These are phyloP conservation scores for Halichoeres trimaculatus DNA, from an alignment of 2,113 vertebrate species.

Conservation along the genomic window DNA sequence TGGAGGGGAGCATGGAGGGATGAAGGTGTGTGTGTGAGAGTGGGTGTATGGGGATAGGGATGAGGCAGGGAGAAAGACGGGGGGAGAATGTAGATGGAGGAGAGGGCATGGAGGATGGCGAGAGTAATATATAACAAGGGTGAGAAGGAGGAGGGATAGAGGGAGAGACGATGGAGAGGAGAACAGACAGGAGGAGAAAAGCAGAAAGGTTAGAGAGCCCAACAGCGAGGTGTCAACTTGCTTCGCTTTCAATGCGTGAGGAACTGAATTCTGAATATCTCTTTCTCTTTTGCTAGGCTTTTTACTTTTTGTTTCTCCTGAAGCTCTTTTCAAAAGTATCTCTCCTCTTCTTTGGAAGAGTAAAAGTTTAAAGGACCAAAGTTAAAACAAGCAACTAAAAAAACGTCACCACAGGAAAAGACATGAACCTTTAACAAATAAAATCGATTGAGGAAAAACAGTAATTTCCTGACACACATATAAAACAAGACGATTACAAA, in stretches of 20 bases:
- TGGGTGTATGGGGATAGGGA: slow-evolving; percentile 65
- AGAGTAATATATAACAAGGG: slow-evolving; percentile 54
- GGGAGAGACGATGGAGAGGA: slow-evolving; percentile 44
- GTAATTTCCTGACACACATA: slow-evolving; percentile 18
- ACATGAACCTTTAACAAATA: slow-evolving; percentile 3
- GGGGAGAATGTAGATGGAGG: slow-evolving; percentile 63
- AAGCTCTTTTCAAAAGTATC: slow-evolving; percentile 36
- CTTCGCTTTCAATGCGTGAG: slow-evolving; percentile 45
- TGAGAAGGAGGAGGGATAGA: slow-evolving; percentile 48
- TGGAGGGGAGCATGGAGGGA: slow-evolving; percentile 41
- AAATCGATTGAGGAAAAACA: slow-evolving; percentile 10
- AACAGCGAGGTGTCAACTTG: slow-evolving; percentile 36
- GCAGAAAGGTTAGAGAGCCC: slow-evolving; percentile 67
- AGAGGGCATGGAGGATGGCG: slow-evolving; percentile 50
- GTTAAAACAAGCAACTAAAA: slow-evolving; percentile 17
- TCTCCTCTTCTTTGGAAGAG: background rate
- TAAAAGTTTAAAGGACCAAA: slow-evolving; percentile 41
- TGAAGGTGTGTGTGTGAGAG: slow-evolving; percentile 32
- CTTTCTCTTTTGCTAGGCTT: slow-evolving; percentile 17
- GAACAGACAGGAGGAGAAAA: slow-evolving; percentile 60
- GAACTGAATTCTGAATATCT: slow-evolving; percentile 40
- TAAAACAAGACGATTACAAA: slow-evolving; percentile 36
- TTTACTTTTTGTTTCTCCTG: slow-evolving; percentile 37
- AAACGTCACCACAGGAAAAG: slow-evolving; percentile 34
- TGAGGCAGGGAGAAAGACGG: slow-evolving; percentile 52